Evolutionary conservation across 2,113 vertebrate species (phyloP), one percentile per base, ranked within the genome.

Genomic region (Blennius ocellaris): DNA sequence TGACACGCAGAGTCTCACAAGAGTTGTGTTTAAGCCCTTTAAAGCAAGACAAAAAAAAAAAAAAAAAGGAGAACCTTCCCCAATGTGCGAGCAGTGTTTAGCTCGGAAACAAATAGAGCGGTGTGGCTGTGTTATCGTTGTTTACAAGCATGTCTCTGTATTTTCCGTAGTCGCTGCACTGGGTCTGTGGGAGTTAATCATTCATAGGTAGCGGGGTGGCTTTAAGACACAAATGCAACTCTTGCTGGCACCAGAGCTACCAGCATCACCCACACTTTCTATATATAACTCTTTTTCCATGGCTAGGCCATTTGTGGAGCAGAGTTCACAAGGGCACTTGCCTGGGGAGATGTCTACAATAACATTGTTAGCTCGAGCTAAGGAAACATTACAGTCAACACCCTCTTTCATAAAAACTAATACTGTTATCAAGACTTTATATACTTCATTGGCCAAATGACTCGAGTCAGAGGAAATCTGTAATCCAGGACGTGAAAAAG

Each of bases 201-300:
- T 84, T 91, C 82, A 83, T 84, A 74, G 81, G 84, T 81, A 80
- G 77, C 69, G 73, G 84, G 84, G 83, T 88, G 80, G 84, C 87
- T 89, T 90, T 90, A 89, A 89, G 89, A 91, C 82, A 88, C 76
- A 90, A 90, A 91, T 83, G 83, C 84, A 89, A 85, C 87, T 85
- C 87, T 87, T 66, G 73, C 86, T 92, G 91, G 90, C 89, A 90
- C 82, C 67, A 73, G 68, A 75, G 81, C 81, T 49, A 81, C 80
- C 87, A 86, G 84, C 91, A 92, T 90, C 91, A 88, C 84, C 86
- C 82, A 85, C 90, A 92, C 85, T 80, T 85, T 86, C 92, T 93
- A 93, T 89, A 92, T 91, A 87, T 93, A 93, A 89, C 90, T 90
- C 80, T 90, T 92, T 93, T 93, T 92, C 92, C 91, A 92, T 91